Evolutionary conservation across 1,140 invertebrate genomes (phyloP), one percentile per base, ranked within the genome.

Genomic region (Ostrea denselamellosa): DNA sequence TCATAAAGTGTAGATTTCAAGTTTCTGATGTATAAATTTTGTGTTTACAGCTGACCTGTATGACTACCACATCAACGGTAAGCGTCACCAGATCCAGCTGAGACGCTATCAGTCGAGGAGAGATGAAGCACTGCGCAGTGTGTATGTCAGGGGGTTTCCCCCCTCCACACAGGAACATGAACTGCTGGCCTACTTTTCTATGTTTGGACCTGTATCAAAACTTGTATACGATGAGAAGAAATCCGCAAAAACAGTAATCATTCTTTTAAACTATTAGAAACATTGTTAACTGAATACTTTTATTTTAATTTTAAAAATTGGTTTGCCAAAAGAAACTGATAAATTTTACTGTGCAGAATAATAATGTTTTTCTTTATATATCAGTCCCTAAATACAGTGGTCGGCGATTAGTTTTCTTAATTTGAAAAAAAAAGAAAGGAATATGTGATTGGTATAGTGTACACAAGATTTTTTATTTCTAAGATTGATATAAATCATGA

Each of bases 101-200:
- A 65, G 86, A 28, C 81, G 62, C 0, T 87, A 87, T 51, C 53
- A 90, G 14, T 28, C 77, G 22, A 83, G 88, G 10, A 88, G 90
- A 71, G 56, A 88, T 17, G 56, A 71, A 53, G 88, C 90, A 28
- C 22, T 65, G 7, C 83, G 89, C 85, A 90, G 90, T 89, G 82
- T 92, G 25, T 91, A 90, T 85, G 89, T 89, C 22, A 88, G 86
- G 58, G 90, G 89, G 8, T 92, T 92, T 44, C 89, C 90, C 22
- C 77, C 85, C 10, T 53, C 77, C 65, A 90, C 90, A 14, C 58
- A 68, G 9, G 86, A 90, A n/a, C 81, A 88, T 17, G 89, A 88
- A 9, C 44, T 92, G 44, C 53, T 83, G 14, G 53, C 58, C 17
- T 92, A 92, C 85, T 92, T 92, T 85, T 83, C 84, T 10, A 65